Conservation (phyloP, 2,113 vertebrate genomes). For the Rallus limicola region DNA sequence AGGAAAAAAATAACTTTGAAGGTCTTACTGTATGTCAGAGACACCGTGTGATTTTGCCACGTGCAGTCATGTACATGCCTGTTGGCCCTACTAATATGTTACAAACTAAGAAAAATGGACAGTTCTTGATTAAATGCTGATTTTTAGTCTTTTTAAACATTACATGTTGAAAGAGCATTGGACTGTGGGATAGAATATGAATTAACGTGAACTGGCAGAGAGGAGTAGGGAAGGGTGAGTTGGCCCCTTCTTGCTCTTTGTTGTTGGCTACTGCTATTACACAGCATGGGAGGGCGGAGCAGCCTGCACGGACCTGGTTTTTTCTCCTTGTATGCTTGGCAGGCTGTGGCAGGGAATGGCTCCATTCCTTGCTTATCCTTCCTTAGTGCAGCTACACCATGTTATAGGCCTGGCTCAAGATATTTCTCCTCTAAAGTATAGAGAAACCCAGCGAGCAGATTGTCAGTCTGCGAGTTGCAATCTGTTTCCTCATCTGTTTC, state of each 20-base stretch:
- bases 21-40: not conserved
- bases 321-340: constrained; percentile 20
- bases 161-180: not conserved
- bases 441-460: constrained; percentile 48
- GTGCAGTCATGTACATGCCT: accelerated
- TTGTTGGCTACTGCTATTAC: constrained; percentile 32
- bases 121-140: not conserved
- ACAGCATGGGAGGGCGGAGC: constrained; percentile 26
- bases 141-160: not conserved
- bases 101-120: not conserved
- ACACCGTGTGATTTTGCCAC: not conserved
- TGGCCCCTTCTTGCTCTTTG: constrained; percentile 10
- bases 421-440: constrained; percentile 23
- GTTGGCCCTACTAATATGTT: not conserved
- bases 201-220: not conserved
- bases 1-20: not conserved
- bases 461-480: constrained; percentile 51
- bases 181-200: not conserved
- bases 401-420: constrained; percentile 40
- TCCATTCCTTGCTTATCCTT: not conserved
- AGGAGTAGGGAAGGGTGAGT: not conserved
- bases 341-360: constrained; percentile 31
- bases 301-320: not conserved
- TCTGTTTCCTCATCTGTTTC: constrained; percentile 68
- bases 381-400: not conserved